A percentile compares a stretch with the other conserved stretches of the same genome.
Conservation (phyloP, 2,113 vertebrate species). For the Crypturellus undulatus region DNA sequence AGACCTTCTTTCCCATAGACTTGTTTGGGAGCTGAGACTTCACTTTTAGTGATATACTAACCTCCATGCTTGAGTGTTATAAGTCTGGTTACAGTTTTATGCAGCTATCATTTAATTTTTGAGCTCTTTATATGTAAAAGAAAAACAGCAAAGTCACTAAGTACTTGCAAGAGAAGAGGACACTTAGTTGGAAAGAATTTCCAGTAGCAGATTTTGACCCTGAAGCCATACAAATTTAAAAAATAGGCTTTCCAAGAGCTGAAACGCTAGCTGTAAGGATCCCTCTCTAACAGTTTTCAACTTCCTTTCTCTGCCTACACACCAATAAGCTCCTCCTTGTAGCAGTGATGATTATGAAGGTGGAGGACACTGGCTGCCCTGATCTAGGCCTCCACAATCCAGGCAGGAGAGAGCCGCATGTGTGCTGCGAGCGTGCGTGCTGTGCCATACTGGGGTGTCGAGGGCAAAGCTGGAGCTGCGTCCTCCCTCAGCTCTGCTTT, state of each 20-base stretch:
- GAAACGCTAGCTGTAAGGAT: background rate
- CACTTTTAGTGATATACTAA: background rate
- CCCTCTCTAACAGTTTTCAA: background rate
- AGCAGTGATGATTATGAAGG: conserved; percentile 55
- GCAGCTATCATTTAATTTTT: background rate
- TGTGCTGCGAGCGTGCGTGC: background rate
- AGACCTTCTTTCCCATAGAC: background rate
- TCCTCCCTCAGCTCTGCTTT: background rate
- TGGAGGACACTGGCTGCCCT: background rate
- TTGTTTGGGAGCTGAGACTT: background rate
- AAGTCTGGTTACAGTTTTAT: background rate
- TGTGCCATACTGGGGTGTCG: conserved; percentile 22
- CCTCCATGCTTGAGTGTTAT: background rate
- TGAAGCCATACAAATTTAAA: background rate
- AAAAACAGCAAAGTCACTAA: background rate
- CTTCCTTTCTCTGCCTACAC: background rate
- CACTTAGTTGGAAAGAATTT: background rate
- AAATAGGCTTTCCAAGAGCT: conserved; percentile 14
- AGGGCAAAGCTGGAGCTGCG: conserved; percentile 35
- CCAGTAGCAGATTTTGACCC: background rate
- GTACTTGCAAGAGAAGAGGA: background rate
- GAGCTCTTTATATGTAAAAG: background rate
- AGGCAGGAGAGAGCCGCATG: conserved; percentile 32
- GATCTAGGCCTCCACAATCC: background rate
- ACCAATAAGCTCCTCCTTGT: background rate